These are phyloP conservation scores for Polyommatus icarus DNA, from an alignment of 2,888 invertebrate species.

Conservation along the genomic window DNA sequence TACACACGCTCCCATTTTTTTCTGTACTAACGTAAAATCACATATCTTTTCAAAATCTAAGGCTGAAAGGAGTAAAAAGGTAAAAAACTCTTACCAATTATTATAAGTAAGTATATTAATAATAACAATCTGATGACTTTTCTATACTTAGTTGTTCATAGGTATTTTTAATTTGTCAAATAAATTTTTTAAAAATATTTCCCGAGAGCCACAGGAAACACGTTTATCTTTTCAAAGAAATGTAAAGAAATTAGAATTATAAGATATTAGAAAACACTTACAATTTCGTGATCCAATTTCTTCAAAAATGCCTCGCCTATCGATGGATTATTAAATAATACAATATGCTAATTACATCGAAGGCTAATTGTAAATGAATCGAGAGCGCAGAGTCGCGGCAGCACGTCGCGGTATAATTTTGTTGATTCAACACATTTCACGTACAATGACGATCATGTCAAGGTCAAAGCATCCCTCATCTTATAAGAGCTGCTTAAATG, in stretches of 20 bases:
- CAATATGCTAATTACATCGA: constrained; percentile 9
- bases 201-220: background rate
- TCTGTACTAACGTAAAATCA: too few relatives aligned
- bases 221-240: background rate
- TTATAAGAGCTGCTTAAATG: background rate
- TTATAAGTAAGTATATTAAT: too few relatives aligned
- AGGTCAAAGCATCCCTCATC: constrained; percentile 2
- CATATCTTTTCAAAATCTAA: too few relatives aligned
- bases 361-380: constrained; percentile 33
- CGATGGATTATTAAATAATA: background rate
- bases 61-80: too few relatives aligned
- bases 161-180: background rate
- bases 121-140: too few relatives aligned
- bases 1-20: too few relatives aligned
- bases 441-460: constrained; percentile 45
- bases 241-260: background rate
- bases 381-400: constrained; percentile 34
- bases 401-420: constrained; percentile 65
- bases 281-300: background rate
- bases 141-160: too few relatives aligned
- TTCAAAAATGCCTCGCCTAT: background rate
- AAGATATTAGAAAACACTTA: background rate
- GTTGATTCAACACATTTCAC: constrained; percentile 74
- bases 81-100: too few relatives aligned
- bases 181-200: background rate